Evolutionary conservation across 2,888 invertebrate species (phyloP).

Genomic region (Lepidochrysops patricia): DNA sequence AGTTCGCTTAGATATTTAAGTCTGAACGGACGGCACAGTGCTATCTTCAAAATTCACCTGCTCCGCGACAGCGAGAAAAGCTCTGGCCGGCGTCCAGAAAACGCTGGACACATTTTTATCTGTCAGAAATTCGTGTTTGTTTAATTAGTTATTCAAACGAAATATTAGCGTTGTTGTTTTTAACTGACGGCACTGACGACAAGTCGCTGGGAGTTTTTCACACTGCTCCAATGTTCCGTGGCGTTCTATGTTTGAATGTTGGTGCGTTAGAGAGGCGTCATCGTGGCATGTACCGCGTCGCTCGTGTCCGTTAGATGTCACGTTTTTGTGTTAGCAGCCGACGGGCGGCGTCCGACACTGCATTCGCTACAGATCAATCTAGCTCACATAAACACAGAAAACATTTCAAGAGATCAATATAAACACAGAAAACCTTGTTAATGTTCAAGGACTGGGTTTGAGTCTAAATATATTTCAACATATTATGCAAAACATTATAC

Average conservation of each 20-base stretch:
- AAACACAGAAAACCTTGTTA: not conserved
- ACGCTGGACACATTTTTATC: not conserved
- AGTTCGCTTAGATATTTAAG: not conserved
- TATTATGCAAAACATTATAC: not conserved
- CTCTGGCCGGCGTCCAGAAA: not conserved
- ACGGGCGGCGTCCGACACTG: conserved; percentile 51
- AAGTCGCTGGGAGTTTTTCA: not conserved
- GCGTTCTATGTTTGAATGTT: not conserved
- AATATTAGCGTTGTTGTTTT: conserved; percentile 15
- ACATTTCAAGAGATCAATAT: not conserved
- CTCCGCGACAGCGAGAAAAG: not conserved
- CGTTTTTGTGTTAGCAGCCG: conserved; percentile 66
- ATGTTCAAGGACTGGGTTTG: not conserved
- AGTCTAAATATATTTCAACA: not conserved
- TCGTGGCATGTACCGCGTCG: conserved; percentile 47
- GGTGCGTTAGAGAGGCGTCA: conserved; percentile 38
- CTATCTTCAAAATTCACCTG: not conserved
- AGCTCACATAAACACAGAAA: not conserved
- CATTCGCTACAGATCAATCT: conserved; percentile 32
- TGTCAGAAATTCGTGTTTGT: not conserved
- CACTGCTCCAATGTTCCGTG: not conserved
- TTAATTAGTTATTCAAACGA: not conserved
- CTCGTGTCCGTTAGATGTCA: conserved; percentile 68
- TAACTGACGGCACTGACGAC: not conserved
- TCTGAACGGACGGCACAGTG: no score